These are phyloP conservation scores for Cecidostiba fungosa DNA, from an alignment of 2,888 invertebrate genomes.

Conservation along the genomic window DNA sequence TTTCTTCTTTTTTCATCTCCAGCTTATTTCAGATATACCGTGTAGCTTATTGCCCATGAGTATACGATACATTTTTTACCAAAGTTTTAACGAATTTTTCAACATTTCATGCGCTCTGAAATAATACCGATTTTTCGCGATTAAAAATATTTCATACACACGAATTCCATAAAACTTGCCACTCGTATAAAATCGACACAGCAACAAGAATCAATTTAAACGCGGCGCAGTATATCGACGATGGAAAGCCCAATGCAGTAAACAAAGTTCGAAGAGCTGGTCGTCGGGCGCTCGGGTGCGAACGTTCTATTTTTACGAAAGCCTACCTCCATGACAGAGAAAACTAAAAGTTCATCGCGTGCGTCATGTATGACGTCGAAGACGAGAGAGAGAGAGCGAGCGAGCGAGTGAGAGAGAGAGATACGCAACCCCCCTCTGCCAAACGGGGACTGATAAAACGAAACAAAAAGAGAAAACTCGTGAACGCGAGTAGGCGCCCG, in stretches of 20 bases:
- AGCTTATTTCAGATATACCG: no score
- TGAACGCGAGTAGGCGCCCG: neutral
- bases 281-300: neutral
- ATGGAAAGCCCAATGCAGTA: neutral
- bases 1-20: no score
- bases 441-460: constrained; percentile 37
- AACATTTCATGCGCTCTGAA: no score
- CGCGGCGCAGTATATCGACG: no score
- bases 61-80: no score
- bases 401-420: neutral
- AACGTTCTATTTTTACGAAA: constrained; percentile 35
- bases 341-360: constrained; percentile 57
- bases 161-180: no score
- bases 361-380: constrained; percentile 52
- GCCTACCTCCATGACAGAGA: constrained; percentile 29
- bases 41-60: no score
- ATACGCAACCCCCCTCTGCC: neutral
- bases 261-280: neutral
- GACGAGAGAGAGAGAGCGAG: neutral
- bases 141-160: no score
- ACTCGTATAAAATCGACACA: no score
- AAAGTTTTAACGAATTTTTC: no score
- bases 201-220: no score
- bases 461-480: neutral
- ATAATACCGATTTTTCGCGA: no score